Conservation (phyloP, 2,888 invertebrate species). For the Julus scandinavius region DNA sequence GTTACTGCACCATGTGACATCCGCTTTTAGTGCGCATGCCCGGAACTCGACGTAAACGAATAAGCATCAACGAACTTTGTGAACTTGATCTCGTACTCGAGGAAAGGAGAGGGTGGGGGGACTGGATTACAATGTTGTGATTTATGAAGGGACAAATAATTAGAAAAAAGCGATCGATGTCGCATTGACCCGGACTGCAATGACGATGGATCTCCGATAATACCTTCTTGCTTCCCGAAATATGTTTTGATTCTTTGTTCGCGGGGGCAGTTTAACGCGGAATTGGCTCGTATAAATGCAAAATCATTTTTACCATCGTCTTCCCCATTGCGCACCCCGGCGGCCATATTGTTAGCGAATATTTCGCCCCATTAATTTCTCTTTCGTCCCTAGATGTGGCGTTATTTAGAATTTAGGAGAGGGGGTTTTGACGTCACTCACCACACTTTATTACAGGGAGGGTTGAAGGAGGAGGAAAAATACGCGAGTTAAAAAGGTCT, state of each 20-base stretch:
- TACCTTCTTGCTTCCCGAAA: neutral
- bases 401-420: neutral
- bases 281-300: conserved; percentile 20
- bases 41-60: no score
- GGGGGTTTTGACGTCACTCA: conserved; percentile 8
- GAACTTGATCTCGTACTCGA: no score
- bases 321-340: neutral
- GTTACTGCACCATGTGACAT: no score
- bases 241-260: conserved; percentile 16
- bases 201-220: neutral
- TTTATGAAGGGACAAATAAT: neutral
- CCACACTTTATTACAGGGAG: neutral
- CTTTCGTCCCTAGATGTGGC: neutral
- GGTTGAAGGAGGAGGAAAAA: neutral
- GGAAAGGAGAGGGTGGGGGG: no score
- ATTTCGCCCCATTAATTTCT: neutral
- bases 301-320: neutral
- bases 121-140: no score
- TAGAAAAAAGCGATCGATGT: neutral
- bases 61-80: no score
- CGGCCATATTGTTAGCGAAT: neutral
- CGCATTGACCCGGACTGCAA: conserved; percentile 7
- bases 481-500: conserved; percentile 22
- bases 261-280: conserved; percentile 6
- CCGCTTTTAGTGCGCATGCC: no score